Base-by-base conservation (phyloP, 1,140 invertebrate species). In the Hermetia illucens region DNA sequence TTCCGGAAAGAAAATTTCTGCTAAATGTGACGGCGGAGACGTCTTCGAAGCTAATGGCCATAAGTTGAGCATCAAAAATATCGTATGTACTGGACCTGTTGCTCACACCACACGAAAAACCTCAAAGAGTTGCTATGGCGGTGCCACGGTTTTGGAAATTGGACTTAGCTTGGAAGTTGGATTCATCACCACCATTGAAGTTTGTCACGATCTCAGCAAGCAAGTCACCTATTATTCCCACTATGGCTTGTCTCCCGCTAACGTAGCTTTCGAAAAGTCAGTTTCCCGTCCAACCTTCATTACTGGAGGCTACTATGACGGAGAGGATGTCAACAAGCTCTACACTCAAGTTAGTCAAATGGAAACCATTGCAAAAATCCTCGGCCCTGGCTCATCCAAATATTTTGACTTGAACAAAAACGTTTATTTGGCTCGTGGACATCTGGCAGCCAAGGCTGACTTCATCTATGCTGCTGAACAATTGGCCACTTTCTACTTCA, bases 401-500 rank as follows among this genome's bases (percentile, higher is more conserved):
- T 58, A 55, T 27, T 56, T 60, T 18, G 41, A 59, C n/a, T 32
- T 17, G 12, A 25, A 29, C n/a, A 48, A 50, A 2, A 44, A 53
- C 38, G 42, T 56, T 6, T 73, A 49, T 47, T 45, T 81, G 34
- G 63, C 75, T 0, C 63, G 73, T 24, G 77, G 77, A 16, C 79
- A 82, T 46, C 55, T 80, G n/a, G 62, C 70, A 0, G 76, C 78
- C 18, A 77, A 77, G 49, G 69, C 65, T 21, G 77, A 82, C 49
- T 74, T 71, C 33, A 59, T 77, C 2, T 75, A 68, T 42, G 74
- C 65, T 0, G 55, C 66, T 10, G 69, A 72, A 34, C 75, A 81
- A 50, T 63, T 70, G 1, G 60, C 72, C n/a, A 74, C 74, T 3
- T 79, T 75, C 54, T 70, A 70, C 44, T 79, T 72, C 49, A 66